These are phyloP conservation scores for Colletes latitarsis DNA, from an alignment of 1,140 invertebrate species.

Conservation along the genomic window DNA sequence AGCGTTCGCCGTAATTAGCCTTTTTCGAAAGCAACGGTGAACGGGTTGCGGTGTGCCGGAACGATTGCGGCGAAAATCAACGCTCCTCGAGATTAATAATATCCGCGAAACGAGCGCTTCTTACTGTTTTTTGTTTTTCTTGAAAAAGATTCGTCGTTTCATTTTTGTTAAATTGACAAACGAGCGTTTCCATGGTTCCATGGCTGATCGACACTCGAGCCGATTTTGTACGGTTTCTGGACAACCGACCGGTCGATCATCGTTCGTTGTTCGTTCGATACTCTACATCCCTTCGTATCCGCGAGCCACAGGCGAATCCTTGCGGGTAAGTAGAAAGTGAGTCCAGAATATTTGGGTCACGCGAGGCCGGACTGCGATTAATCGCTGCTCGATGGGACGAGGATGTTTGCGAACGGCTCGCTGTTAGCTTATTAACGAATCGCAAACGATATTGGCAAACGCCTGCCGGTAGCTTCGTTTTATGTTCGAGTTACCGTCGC, in stretches of 20 bases:
- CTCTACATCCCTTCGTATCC: background rate
- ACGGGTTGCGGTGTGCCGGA: background rate
- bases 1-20: slow-evolving; percentile 27
- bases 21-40: slow-evolving; percentile 6
- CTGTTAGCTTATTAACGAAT: background rate
- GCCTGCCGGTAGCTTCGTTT: no score
- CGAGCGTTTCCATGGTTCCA: background rate
- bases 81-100: background rate
- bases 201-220: slow-evolving; percentile 11
- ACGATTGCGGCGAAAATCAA: background rate
- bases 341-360: slow-evolving; percentile 55
- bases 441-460: background rate
- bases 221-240: slow-evolving; percentile 30
- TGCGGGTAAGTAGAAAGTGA: slow-evolving; percentile 59
- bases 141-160: background rate
- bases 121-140: background rate
- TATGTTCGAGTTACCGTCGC: no score
- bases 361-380: slow-evolving; percentile 29
- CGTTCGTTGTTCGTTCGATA: slow-evolving; percentile 15
- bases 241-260: slow-evolving; percentile 47
- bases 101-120: background rate
- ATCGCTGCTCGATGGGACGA: slow-evolving; percentile 37
- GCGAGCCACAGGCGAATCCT: slow-evolving; percentile 37
- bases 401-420: background rate
- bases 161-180: no score